Conservation (phyloP, 92 coral and sea anemone genomes). For the Umimayanthus kanabou region DNA sequence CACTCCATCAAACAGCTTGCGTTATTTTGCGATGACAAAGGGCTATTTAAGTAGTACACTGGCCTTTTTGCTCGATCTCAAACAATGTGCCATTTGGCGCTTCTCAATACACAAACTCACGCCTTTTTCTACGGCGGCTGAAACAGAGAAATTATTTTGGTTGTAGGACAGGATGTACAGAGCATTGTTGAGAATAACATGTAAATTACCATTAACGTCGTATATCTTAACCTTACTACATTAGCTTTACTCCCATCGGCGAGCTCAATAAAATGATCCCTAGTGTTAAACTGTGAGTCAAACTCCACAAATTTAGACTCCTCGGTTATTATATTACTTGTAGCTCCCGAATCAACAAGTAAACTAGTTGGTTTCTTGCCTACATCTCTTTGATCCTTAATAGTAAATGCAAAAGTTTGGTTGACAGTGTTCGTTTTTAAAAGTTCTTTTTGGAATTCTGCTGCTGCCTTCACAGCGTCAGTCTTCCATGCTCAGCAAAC, state of each 20-base stretch:
- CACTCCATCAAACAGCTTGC: too few species aligned
- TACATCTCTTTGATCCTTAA: not conserved
- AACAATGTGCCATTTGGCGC: too few species aligned
- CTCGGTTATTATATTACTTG: constrained; percentile 49
- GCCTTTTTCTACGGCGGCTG: too few species aligned
- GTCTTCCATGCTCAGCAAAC: constrained; percentile 11
- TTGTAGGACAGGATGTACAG: too few species aligned
- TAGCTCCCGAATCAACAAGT: constrained; percentile 47
- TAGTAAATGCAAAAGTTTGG: constrained; percentile 3
- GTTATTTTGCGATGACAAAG: too few species aligned
- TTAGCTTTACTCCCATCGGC: constrained; percentile 56
- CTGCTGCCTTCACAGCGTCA: constrained; percentile 24
- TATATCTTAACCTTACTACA: constrained; percentile 9
- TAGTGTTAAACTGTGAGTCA: constrained; percentile 40
- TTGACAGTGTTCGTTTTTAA: not conserved
- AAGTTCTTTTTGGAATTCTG: constrained; percentile 13
- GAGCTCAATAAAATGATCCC: constrained; percentile 43
- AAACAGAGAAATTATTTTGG: too few species aligned
- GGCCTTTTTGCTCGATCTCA: too few species aligned
- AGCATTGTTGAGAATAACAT: too few species aligned
- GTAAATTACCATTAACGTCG: too few species aligned
- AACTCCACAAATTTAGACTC: constrained; percentile 44
- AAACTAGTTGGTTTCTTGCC: not conserved
- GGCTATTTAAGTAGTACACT: too few species aligned
- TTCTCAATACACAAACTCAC: too few species aligned